Base-by-base conservation (phyloP, 2,888 invertebrate genomes). In the Ormyrus rosae region DNA sequence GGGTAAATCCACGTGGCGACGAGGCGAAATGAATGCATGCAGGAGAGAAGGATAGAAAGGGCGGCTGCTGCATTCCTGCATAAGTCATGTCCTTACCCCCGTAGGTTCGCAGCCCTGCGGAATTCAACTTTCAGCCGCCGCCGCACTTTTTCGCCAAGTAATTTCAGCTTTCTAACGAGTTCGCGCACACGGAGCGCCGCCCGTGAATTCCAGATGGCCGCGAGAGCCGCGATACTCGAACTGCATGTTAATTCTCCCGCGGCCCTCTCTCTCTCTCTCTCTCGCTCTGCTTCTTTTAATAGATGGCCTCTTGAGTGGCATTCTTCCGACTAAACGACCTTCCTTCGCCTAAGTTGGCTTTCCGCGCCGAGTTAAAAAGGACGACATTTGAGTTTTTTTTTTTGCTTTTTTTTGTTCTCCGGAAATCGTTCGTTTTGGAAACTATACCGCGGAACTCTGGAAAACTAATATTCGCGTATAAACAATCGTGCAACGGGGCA, bases 141-240 rank as follows among this genome's bases (percentile, higher is more conserved):
- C 11, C 5, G 10, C 48, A 65, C 60, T 78, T 71, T 78, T 78
- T 71, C 58, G n/a, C 67, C 72, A 58, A 81, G 76, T 81, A 75
- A 81, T 81, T 81, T 81, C 68, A 77, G 72, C 72, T 81, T 77
- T 81, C 68, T 81, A 77, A 81, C 77, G 76, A 81, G 77, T 81
- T 80, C 13, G n/a, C 5, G 19, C 13, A 11, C 6, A 2, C 63
- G n/a, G n/a, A 11, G 46, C 56, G 48, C 69, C 9, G 56, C 45
- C 56, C 64, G 45, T 45, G 73, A 61, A 73, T 69, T 73, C 51
- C 56, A n/a, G 80, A 67, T 71, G 64, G 11, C 45, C 50, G 65
- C 10, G 10, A 34, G 51, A 55, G 53, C 34, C 13, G 51, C 50
- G 50, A 58, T 55, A 63, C 72, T 63, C 58, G 45, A 6, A 63